Conservation (phyloP, 2,888 invertebrate genomes). For the Cheiracanthium punctorium region DNA sequence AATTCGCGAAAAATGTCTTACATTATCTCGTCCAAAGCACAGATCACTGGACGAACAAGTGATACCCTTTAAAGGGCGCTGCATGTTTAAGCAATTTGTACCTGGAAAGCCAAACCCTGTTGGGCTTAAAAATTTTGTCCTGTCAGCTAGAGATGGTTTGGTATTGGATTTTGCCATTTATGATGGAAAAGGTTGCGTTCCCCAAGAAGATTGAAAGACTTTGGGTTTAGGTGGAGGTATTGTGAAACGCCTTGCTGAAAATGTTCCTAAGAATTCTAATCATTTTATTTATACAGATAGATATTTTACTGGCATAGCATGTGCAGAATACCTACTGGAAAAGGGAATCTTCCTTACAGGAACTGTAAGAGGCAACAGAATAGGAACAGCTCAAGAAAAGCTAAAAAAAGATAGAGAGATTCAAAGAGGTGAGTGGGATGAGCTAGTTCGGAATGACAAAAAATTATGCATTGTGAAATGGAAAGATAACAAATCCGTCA, state of each 20-base stretch:
- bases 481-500: constrained; percentile 8
- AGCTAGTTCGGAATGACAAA: neutral
- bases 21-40: constrained; percentile 3
- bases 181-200: constrained; percentile 69
- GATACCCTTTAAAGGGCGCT: constrained; percentile 73
- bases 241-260: neutral
- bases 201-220: constrained; percentile 52
- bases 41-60: constrained; percentile 73
- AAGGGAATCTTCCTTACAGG: neutral
- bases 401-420: neutral
- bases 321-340: neutral
- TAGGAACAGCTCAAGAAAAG: neutral
- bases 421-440: constrained; percentile 7
- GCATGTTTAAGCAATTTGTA: constrained; percentile 70
- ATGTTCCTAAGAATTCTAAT: neutral
- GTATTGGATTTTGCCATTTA: constrained; percentile 74
- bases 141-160: constrained; percentile 72
- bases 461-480: constrained; percentile 10
- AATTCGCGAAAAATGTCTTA: neutral
- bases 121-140: constrained; percentile 75
- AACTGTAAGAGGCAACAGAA: neutral
- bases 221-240: constrained; percentile 71
- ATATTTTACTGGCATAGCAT: neutral
- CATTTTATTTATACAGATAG: neutral
- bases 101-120: constrained; percentile 74